These are phyloP conservation scores for Dicranocentrus wangi DNA, from an alignment of 2,888 invertebrate genomes.

Conservation along the genomic window DNA sequence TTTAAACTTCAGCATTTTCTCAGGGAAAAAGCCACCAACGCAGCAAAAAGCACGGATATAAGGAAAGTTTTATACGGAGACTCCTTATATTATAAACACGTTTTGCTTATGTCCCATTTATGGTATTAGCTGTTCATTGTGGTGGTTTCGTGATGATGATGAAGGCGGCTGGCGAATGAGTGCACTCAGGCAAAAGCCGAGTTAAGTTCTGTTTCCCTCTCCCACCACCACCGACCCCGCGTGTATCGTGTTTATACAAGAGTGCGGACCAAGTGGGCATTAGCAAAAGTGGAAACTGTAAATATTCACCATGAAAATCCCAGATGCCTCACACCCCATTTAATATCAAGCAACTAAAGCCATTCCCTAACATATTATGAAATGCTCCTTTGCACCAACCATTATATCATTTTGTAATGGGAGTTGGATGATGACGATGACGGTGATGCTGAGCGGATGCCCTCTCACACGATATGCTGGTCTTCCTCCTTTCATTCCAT, in stretches of 20 bases:
- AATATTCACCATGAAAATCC: slow-evolving; percentile 20
- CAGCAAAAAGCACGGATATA: not conserved
- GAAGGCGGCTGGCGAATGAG: slow-evolving; percentile 18
- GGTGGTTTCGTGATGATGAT: slow-evolving; percentile 1
- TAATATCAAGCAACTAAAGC: not conserved
- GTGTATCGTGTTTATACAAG: slow-evolving; percentile 1
- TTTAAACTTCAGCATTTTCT: not conserved
- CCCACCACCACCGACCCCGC: not conserved
- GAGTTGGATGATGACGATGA: not conserved
- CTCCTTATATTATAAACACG: too few relatives aligned
- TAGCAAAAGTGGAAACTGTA: slow-evolving; percentile 3
- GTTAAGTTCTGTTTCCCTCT: slow-evolving; percentile 10
- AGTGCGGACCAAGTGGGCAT: not conserved
- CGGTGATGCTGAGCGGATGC: slow-evolving; percentile 7
- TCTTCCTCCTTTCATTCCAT: not conserved
- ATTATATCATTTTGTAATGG: slow-evolving; percentile 8
- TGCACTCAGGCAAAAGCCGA: slow-evolving; percentile 15
- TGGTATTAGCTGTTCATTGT: not conserved
- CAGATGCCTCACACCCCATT: slow-evolving; percentile 22
- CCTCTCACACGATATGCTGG: slow-evolving; percentile 7
- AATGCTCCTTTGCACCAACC: not conserved
- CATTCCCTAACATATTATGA: not conserved
- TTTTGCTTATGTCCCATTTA: slow-evolving; percentile 8
- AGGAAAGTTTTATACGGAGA: not conserved
- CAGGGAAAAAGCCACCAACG: not conserved